phyloP scores from a whole-genome alignment of 1,140 invertebrate species.

The Drosophila watanabei region DNA sequence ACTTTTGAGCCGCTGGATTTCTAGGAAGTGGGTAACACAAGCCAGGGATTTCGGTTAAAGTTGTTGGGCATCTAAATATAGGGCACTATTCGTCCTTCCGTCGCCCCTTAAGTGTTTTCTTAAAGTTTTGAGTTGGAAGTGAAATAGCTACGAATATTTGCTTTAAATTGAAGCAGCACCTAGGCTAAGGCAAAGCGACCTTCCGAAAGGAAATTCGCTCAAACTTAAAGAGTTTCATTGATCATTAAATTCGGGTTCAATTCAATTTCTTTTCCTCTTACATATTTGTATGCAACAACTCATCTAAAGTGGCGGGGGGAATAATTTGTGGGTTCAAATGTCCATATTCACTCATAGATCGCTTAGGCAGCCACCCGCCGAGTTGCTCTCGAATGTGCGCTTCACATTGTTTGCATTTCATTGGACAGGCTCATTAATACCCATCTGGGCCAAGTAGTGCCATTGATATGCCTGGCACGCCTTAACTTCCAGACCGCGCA shows the following conservation, averaged over 20 bases:
- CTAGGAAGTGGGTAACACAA: conserved; percentile 25
- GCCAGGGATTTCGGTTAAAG: not conserved
- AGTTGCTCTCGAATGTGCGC: not conserved
- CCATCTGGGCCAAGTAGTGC: conserved; percentile 28
- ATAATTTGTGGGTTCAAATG: conserved; percentile 2
- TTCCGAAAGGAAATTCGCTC: not conserved
- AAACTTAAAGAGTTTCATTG: not conserved
- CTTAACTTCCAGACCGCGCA: conserved; percentile 38
- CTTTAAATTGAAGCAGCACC: not conserved
- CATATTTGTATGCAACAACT: not conserved
- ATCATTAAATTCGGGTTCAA: not conserved
- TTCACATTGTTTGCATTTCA: conserved; percentile 51
- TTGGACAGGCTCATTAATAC: conserved; percentile 61
- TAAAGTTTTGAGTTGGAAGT: not conserved
- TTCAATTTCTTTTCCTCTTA: not conserved
- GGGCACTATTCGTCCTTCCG: not conserved
- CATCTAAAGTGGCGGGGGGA: not conserved
- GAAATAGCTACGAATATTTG: not conserved
- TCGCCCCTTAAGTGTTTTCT: not conserved
- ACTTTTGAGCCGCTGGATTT: conserved; percentile 7
- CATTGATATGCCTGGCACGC: conserved; percentile 70
- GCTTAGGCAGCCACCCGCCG: not conserved
- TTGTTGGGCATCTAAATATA: not conserved
- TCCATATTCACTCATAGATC: not conserved
- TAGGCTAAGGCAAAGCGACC: not conserved